Evolutionary conservation across 2,113 vertebrate species (phyloP).

Genomic region (Casuarius casuarius): DNA sequence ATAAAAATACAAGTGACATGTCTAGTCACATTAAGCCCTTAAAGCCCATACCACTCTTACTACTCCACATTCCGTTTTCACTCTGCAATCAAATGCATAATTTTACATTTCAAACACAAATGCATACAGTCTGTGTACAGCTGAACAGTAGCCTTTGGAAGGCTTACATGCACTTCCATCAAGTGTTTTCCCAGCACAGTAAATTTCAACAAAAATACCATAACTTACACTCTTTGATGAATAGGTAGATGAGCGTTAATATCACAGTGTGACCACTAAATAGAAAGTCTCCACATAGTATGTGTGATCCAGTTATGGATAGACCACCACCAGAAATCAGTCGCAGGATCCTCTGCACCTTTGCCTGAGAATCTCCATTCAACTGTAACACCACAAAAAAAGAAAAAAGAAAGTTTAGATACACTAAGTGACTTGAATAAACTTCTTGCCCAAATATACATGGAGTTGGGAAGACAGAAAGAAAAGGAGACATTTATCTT

Average conservation of each 20-base stretch:
- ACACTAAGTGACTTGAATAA: not conserved
- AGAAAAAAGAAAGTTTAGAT: not conserved
- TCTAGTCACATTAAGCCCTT: not conserved
- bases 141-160: not conserved
- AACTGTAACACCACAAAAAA: slow-evolving; percentile 77
- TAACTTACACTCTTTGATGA: slow-evolving; percentile 98
- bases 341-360: slow-evolving; percentile 89
- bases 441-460: not conserved
- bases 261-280: slow-evolving; percentile 97
- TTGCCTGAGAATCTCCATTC: slow-evolving; percentile 92
- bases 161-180: not conserved
- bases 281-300: slow-evolving; percentile 95
- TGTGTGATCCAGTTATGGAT: slow-evolving; percentile 94
- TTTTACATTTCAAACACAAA: not conserved
- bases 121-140: not conserved
- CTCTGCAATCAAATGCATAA: not conserved
- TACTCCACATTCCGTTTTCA: not conserved
- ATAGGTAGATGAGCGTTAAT: slow-evolving; percentile 93
- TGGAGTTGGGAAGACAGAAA: not conserved
- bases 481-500: not conserved
- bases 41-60: not conserved
- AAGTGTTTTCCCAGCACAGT: not conserved
- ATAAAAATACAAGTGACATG: not conserved
- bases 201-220: not conserved
- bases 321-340: slow-evolving; percentile 94